Conservation (phyloP, 2,113 vertebrate species). For the Microcebus lehilahytsara region DNA sequence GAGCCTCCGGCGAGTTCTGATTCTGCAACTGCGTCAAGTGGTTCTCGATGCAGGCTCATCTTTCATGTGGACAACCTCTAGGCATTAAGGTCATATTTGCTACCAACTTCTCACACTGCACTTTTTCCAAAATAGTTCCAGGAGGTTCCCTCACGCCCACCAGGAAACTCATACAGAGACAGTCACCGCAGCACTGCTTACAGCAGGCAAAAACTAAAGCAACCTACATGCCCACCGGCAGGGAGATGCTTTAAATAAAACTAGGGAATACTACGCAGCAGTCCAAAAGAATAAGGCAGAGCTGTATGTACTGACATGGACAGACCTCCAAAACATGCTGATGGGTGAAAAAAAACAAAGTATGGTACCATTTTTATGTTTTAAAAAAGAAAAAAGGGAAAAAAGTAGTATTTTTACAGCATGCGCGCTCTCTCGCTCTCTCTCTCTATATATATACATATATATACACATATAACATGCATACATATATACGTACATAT, state of each 20-base stretch:
- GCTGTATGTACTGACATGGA: not conserved
- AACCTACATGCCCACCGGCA: not conserved
- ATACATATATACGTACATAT: not conserved
- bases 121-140: not conserved
- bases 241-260: not conserved
- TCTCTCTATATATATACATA: not conserved
- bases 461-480: not conserved
- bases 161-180: not conserved
- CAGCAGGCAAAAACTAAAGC: not conserved
- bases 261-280: conserved; percentile 26
- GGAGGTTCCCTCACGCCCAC: not conserved
- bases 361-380: conserved; percentile 16
- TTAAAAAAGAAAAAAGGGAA: not conserved
- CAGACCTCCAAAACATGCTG: conserved; percentile 65
- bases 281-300: conserved; percentile 28
- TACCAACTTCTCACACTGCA: not conserved
- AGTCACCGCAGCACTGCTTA: not conserved
- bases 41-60: not conserved
- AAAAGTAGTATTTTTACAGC: not conserved
- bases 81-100: not conserved
- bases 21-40: not conserved
- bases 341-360: not conserved
- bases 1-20: not conserved
- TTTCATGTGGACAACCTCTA: accelerated
- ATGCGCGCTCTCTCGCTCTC: not conserved